These are phyloP conservation scores for Eptatretus burgeri DNA, from an alignment of 2,113 vertebrate genomes.

Conservation along the genomic window DNA sequence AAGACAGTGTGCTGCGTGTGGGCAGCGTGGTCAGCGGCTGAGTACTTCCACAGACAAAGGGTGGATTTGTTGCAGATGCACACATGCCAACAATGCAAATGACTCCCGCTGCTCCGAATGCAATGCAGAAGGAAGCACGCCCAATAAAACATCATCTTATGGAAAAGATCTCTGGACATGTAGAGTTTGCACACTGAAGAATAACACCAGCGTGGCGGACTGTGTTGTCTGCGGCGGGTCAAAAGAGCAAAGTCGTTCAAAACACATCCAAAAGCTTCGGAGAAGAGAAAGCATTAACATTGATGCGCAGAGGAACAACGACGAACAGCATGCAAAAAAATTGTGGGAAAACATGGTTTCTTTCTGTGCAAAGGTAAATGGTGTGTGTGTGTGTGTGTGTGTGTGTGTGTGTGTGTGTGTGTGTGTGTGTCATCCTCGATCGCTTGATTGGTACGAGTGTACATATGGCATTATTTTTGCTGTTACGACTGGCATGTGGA, in stretches of 20 bases:
- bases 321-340: neutral
- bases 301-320: conserved; percentile 4
- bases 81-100: neutral
- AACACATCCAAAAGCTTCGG: neutral
- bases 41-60: neutral
- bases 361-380: no score
- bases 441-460: no score
- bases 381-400: no score
- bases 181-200: conserved; percentile 5
- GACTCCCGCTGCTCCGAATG: neutral
- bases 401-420: no score
- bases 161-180: neutral
- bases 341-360: conserved; percentile 4
- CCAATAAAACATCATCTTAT: neutral
- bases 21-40: neutral
- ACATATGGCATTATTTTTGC: no score
- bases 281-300: conserved; percentile 4
- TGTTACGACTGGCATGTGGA: no score
- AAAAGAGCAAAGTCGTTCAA: neutral
- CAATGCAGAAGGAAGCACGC: conserved; percentile 1
- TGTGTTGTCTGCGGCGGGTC: neutral
- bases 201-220: neutral
- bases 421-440: no score
- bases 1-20: neutral
- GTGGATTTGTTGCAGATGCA: neutral